Base-by-base conservation (phyloP, 2,797 vertebrate genomes). In the Lagothrix lagotricha region DNA sequence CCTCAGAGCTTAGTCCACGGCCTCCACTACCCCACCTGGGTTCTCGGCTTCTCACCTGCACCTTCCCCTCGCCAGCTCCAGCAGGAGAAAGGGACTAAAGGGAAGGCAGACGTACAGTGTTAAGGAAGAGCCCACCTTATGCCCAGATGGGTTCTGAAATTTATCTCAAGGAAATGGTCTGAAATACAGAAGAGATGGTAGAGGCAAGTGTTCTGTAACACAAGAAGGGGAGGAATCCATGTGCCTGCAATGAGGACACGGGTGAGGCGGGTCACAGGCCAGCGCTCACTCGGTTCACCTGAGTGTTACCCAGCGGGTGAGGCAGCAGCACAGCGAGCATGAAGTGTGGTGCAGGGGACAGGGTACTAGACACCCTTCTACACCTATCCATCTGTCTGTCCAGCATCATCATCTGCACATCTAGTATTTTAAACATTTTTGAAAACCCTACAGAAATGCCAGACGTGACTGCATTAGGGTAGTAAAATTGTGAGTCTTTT, bases 221-320 rank as follows among this genome's bases (percentile, higher is more conserved):
- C 41, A 28, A 26, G 77, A 54, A 72, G 13, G 14, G 57, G 19
- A n/a, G 5, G 11, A 7, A 20, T 17, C 3, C 13, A 2, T 1
- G 0, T 1, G 36, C 26, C 54, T 61, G 8, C 28, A 1, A 3
- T 2, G 64, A 76, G 58, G 3, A 83, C 7, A 2, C 0, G 8
- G 28, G 30, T 11, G 48, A 2, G 4, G 13, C 8, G 33, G 39
- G 8, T 9, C 10, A 24, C 0, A 7, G 20, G 4, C 30, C 11
- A 73, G 50, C 10, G 2, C 28, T 73, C 11, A 20, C 30, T 11
- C 8, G 24, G 48, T 1, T 20, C 13, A 11, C 19, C 11, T 24
- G 39, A 41, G 17, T 4, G 0, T 15, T 20, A 4, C 30, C 8
- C n/a, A 15, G 22, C 0, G 4, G 33, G 30, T 2, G 9, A 72